Conservation (phyloP, 2,113 vertebrate species). For the Nansenia antarctica region DNA sequence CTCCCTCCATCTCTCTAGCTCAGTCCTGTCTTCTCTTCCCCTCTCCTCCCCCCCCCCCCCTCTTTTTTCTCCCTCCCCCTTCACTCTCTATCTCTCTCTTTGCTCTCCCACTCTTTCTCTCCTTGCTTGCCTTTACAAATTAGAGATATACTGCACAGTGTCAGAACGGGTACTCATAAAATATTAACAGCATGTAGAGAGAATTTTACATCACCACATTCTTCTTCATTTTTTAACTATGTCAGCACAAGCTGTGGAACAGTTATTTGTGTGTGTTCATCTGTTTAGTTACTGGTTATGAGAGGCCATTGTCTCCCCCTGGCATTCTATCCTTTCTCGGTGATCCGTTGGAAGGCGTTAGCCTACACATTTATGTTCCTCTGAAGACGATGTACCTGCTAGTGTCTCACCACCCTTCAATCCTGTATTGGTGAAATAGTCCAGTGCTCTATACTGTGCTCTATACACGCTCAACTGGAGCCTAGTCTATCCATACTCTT, state of each 20-base stretch:
- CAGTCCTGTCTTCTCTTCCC: slow-evolving; percentile 1
- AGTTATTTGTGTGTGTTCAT: slow-evolving; percentile 64
- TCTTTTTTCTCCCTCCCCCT: neutral
- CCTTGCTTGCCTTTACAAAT: slow-evolving; percentile 60
- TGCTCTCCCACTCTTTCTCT: slow-evolving; percentile 16
- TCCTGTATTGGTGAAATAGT: neutral
- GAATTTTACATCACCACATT: slow-evolving; percentile 68
- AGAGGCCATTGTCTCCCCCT: slow-evolving; percentile 25
- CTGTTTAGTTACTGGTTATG: slow-evolving; percentile 43
- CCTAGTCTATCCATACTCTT: too few relatives aligned
- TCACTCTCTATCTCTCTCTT: neutral
- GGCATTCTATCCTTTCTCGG: slow-evolving; percentile 11
- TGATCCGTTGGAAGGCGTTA: too few relatives aligned
- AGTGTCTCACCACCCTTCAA: neutral
- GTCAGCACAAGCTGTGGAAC: slow-evolving; percentile 65
- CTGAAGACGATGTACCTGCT: neutral
- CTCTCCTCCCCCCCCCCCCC: neutral
- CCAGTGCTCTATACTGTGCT: neutral
- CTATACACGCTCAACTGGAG: too few relatives aligned
- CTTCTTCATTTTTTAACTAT: slow-evolving; percentile 71
- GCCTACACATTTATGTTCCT: neutral
- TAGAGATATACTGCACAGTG: slow-evolving; percentile 64
- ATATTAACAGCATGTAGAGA: slow-evolving; percentile 79
- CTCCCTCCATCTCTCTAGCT: neutral
- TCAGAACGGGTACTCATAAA: slow-evolving; percentile 75